Evolutionary conservation across 1,140 invertebrate genomes (phyloP).

Genomic region (Drosophila seguyi): DNA sequence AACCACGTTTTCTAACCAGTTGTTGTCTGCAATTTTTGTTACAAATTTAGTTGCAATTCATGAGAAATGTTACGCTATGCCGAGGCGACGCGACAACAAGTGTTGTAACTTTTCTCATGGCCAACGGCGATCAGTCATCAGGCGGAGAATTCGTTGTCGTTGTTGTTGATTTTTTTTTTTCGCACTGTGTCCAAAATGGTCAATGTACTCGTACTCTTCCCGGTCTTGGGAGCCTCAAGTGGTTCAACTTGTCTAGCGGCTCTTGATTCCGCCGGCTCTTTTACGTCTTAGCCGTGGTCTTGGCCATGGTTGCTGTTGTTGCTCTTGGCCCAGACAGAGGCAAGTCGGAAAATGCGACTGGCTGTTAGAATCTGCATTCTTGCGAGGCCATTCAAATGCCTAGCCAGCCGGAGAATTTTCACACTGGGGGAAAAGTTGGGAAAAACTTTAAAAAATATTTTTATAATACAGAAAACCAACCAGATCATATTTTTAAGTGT

Average conservation of each 20-base stretch:
- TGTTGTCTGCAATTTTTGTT: constrained; percentile 63
- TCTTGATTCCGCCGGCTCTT: constrained; percentile 29
- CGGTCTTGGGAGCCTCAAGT: constrained; percentile 34
- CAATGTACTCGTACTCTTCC: constrained; percentile 74
- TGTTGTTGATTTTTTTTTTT: constrained; percentile 13
- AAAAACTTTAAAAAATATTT: too few relatives aligned
- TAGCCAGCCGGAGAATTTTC: constrained; percentile 11
- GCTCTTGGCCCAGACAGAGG: constrained; percentile 28
- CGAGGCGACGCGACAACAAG: constrained; percentile 44
- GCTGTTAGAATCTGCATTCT: constrained; percentile 78
- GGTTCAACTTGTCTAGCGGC: constrained; percentile 68
- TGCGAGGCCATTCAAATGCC: constrained; percentile 72
- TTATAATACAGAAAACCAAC: too few relatives aligned
- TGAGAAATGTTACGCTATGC: constrained; percentile 62
- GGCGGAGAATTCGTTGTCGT: constrained; percentile 14
- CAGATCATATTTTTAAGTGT: too few relatives aligned
- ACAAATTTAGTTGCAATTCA: constrained; percentile 80
- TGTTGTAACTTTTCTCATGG: constrained; percentile 79
- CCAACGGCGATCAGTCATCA: constrained; percentile 39
- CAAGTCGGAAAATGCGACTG: constrained; percentile 47
- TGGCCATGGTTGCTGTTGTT: constrained; percentile 10
- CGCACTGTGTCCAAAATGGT: constrained; percentile 66
- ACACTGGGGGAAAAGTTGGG: neutral
- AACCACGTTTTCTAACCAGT: constrained; percentile 60
- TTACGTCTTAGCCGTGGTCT: neutral